Base-by-base conservation (phyloP, 2,888 invertebrate genomes). In the Hofmannophila pseudospretella region DNA sequence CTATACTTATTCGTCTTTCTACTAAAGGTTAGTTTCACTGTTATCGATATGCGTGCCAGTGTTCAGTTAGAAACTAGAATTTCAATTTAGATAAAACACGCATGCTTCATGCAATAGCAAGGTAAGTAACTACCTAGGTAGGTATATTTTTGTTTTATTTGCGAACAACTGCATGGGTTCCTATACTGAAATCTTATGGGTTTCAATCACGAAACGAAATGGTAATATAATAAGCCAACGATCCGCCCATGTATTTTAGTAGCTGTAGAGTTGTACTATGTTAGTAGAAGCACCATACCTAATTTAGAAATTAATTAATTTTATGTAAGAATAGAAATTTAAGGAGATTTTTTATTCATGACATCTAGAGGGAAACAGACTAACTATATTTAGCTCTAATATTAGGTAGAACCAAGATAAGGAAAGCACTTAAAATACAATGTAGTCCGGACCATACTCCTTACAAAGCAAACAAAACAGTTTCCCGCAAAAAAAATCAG, bases 391-490 rank as follows among this genome's bases (percentile, higher is more conserved):
- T n/a, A n/a, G n/a, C n/a, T n/a, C n/a, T n/a, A n/a, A n/a, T 30
- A 33, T 47, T n/a, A 2, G 4, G n/a, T 23, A 1, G 23, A n/a
- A 23, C 50, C 51, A 54, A 57, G 52, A 61, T 52, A 66, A 63
- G 58, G 59, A 73, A 72, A 74, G 65, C 66, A 74, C 66, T 77
- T 68, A 73, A 75, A 66, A 67, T 64, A 84, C 84, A 78, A 71
- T 85, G 85, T 85, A 70, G 56, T 23, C 52, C 35, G 38, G 36
- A 39, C 43, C 43, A 38, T 45, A 51, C 47, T 58, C 55, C 65
- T 68, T 76, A 75, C 79, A 81, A 85, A 81, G 76, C 76, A 84
- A 84, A 84, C 81, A 82, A 78, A 81, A 77, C 76, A 68, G 61
- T 79, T 80, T 75, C 69, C 71, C 65, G 63, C 65, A 69, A 63